A percentile compares a stretch with the other conserved stretches of the same genome.
Evolutionary conservation across 2,113 vertebrate genomes (phyloP).

Genomic region (Cryptotis parvus): DNA sequence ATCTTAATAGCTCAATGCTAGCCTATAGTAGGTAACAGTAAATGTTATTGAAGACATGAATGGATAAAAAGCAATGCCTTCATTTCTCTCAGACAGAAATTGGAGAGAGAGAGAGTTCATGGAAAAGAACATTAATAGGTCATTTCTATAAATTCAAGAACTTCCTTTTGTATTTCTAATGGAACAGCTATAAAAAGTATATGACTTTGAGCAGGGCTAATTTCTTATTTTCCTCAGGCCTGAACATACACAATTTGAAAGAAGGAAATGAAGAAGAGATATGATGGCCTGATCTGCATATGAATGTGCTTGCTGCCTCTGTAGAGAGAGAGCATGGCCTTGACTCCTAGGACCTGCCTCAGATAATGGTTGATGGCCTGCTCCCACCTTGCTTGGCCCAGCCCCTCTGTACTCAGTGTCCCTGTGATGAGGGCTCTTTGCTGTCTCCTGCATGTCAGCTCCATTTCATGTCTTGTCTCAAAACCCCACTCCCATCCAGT

Average conservation of each 20-base stretch:
- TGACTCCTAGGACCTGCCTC: not conserved
- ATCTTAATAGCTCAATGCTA: not conserved
- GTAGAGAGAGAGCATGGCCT: conserved; percentile 5
- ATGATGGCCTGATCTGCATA: conserved; percentile 23
- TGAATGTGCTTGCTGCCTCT: conserved; percentile 38
- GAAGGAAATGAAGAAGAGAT: conserved; percentile 64
- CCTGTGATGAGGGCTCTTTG: not conserved
- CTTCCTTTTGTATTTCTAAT: conserved; percentile 57
- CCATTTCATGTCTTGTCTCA: not conserved
- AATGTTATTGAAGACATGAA: not conserved
- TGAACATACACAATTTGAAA: conserved; percentile 41
- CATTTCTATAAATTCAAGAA: not conserved
- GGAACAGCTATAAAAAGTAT: not conserved
- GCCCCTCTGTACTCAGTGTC: not conserved
- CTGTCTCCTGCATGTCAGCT: not conserved
- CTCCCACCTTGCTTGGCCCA: too few relatives aligned
- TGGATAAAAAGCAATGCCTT: not conserved
- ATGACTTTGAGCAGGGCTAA: not conserved
- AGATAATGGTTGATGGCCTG: not conserved
- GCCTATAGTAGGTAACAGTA: not conserved
- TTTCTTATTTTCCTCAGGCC: conserved; percentile 49
- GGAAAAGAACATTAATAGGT: not conserved
- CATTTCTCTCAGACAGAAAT: not conserved
- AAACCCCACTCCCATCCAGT: not conserved
- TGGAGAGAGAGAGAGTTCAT: not conserved